Conservation (phyloP, 1,140 invertebrate species). For the Helicoverpa armigera region DNA sequence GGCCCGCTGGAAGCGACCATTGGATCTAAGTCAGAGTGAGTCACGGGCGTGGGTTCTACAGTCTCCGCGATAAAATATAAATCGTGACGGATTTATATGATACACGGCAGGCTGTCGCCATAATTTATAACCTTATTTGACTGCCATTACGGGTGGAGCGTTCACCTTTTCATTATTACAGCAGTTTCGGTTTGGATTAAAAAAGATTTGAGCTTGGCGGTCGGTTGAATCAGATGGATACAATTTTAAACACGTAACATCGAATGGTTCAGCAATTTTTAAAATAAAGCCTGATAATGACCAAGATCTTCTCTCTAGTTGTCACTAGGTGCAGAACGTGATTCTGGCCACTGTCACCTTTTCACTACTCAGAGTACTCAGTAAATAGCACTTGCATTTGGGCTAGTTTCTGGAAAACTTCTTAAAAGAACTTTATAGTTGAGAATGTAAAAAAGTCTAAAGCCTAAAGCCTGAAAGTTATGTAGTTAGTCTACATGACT, state of each 20-base stretch:
- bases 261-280: no score
- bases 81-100: conserved; percentile 76
- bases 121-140: conserved; percentile 62
- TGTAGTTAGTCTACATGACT: no score
- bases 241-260: not conserved
- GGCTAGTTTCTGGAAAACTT: no score
- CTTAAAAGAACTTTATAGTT: no score
- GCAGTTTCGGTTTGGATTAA: not conserved
- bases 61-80: conserved; percentile 64
- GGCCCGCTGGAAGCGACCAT: conserved; percentile 74
- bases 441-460: no score
- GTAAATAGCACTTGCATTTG: no score
- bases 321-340: no score
- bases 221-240: not conserved
- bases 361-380: no score
- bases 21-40: conserved; percentile 60
- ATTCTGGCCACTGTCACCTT: no score
- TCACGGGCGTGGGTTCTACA: conserved; percentile 70
- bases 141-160: conserved; percentile 49
- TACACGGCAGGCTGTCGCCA: conserved; percentile 52
- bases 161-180: conserved; percentile 63
- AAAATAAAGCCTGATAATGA: no score
- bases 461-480: no score
- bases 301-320: no score
- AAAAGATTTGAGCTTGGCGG: not conserved